Conservation (phyloP, 2,888 invertebrate genomes). For the Epinotia nisella region DNA sequence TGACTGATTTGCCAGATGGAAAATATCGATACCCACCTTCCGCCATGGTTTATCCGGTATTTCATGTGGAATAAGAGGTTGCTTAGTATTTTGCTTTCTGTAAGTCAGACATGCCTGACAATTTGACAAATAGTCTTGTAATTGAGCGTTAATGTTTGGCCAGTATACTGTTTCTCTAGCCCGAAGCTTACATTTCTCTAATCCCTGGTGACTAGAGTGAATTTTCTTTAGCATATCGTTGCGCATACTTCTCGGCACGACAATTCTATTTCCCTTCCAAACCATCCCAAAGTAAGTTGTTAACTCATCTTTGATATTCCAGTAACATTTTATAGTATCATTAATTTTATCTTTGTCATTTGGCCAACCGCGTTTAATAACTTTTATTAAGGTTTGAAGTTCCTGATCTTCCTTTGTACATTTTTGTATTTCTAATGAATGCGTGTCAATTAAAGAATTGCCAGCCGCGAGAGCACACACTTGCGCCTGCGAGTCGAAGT, state of each 20-base stretch:
- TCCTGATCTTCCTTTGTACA: constrained; percentile 15
- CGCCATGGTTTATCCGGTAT: constrained; percentile 3
- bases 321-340: constrained; percentile 6
- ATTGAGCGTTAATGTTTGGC: constrained; percentile 11
- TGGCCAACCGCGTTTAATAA: constrained; percentile 13
- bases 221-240: constrained; percentile 11
- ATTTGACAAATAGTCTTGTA: constrained; percentile 12
- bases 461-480: constrained; percentile 4
- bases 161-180: constrained; percentile 9
- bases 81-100: constrained; percentile 5
- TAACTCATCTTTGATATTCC: constrained; percentile 14
- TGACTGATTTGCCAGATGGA: not conserved
- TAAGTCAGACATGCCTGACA: constrained; percentile 12
- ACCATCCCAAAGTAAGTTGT: constrained; percentile 2
- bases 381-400: constrained; percentile 8
- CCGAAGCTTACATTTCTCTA: constrained; percentile 6
- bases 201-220: not conserved
- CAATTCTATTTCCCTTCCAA: constrained; percentile 3
- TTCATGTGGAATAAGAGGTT: constrained; percentile 2
- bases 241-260: not conserved
- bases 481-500: constrained; percentile 5
- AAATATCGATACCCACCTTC: constrained; percentile 6
- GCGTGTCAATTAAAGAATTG: constrained; percentile 6
- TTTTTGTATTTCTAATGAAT: constrained; percentile 9
- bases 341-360: not conserved